These are phyloP conservation scores for Choristoneura fumiferana DNA, from an alignment of 1,140 invertebrate species.

Conservation along the genomic window DNA sequence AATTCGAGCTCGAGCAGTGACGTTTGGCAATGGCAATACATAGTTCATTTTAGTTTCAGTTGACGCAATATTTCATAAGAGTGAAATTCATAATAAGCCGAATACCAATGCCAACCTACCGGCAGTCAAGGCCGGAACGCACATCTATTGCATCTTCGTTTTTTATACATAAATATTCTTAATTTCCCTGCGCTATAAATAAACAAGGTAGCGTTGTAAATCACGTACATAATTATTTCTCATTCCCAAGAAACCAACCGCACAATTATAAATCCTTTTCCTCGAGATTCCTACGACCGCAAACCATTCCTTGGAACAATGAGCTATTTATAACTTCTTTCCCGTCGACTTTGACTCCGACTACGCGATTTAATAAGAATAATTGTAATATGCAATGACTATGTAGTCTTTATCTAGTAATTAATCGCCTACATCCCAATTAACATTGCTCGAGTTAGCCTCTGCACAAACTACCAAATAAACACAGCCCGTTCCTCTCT, in stretches of 20 bases:
- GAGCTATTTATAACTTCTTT: not conserved
- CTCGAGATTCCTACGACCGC: not conserved
- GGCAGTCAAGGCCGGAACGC: constrained; percentile 42
- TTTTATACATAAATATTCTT: not conserved
- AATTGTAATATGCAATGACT: no score
- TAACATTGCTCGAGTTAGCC: constrained; percentile 24
- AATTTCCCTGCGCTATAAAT: not conserved
- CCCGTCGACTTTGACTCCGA: no score
- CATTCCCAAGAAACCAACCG: not conserved
- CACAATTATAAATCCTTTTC: constrained; percentile 3
- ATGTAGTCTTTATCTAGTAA: not conserved
- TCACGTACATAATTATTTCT: constrained; percentile 2
- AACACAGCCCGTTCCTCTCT: constrained; percentile 7
- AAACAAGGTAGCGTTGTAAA: constrained; percentile 1
- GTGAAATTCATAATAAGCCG: constrained; percentile 58
- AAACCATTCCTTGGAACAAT: constrained; percentile 7
- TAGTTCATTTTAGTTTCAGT: constrained; percentile 37
- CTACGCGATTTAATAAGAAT: no score
- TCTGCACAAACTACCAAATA: constrained; percentile 17
- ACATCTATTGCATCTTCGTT: constrained; percentile 22
- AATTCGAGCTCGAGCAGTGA: constrained; percentile 10
- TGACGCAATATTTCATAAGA: constrained; percentile 59
- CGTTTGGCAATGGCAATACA: constrained; percentile 13
- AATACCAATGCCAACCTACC: constrained; percentile 47
- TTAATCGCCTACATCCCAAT: constrained; percentile 10